Evolutionary conservation across 2,113 vertebrate genomes (phyloP).

Genomic region (Phoxinus phoxinus): DNA sequence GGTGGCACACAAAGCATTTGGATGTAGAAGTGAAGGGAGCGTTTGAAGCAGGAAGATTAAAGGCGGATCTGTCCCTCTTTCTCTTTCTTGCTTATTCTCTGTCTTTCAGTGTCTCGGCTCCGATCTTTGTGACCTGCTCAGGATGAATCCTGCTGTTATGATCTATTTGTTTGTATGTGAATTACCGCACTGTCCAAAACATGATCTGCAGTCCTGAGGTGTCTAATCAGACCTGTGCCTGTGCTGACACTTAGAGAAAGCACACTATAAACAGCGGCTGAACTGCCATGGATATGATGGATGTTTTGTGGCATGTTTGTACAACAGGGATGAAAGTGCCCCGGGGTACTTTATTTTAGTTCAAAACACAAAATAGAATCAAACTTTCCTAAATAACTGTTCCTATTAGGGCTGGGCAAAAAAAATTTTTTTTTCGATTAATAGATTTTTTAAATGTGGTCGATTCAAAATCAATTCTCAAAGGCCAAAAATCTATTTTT

Average conservation of each 20-base stretch:
- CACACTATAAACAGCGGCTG: background rate
- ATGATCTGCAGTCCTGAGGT: background rate
- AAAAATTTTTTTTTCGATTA: no score
- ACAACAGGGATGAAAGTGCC: background rate
- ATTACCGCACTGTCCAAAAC: constrained; percentile 19
- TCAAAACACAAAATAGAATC: background rate
- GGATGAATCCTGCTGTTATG: constrained; percentile 2
- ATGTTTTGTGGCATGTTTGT: background rate
- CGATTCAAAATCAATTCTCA: no score
- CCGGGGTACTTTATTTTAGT: background rate
- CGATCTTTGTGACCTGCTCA: constrained; percentile 8
- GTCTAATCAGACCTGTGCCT: background rate
- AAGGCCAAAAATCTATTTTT: no score
- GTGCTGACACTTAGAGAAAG: background rate
- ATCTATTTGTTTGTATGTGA: constrained; percentile 27
- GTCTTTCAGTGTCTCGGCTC: constrained; percentile 29
- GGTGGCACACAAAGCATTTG: constrained; percentile 46
- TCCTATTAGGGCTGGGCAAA: no score
- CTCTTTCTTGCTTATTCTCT: constrained; percentile 1
- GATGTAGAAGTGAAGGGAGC: constrained; percentile 55
- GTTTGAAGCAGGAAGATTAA: constrained; percentile 73
- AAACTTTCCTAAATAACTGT: background rate
- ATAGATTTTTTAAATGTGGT: no score
- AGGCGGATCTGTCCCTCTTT: constrained; percentile 46
- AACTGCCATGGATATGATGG: background rate